phyloP scores from a whole-genome alignment of 2,888 invertebrate genomes.

The Tillus elongatus region DNA sequence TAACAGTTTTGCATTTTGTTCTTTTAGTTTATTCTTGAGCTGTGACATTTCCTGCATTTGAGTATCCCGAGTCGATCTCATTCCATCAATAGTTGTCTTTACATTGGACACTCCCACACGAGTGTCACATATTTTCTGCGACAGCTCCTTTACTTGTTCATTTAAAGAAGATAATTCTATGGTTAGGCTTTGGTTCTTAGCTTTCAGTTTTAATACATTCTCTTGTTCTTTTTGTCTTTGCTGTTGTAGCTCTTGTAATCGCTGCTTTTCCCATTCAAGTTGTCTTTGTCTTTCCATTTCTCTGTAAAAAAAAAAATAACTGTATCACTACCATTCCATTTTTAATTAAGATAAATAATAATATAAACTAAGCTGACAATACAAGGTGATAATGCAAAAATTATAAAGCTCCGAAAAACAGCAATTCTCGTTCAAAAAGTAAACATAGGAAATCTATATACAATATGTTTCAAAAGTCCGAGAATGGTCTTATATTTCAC shows the following conservation, averaged over 20 bases:
- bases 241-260: slow-evolving; percentile 70
- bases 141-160: slow-evolving; percentile 61
- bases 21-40: slow-evolving; percentile 71
- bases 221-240: slow-evolving; percentile 80
- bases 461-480: too few species aligned
- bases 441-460: too few species aligned
- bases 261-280: slow-evolving; percentile 92
- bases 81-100: slow-evolving; percentile 92
- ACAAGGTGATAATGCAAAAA: too few species aligned
- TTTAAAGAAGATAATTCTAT: slow-evolving; percentile 63
- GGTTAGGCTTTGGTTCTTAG: slow-evolving; percentile 72
- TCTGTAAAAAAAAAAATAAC: slow-evolving; percentile 36
- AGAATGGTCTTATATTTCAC: too few species aligned
- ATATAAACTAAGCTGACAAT: background rate
- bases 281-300: slow-evolving; percentile 94
- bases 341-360: slow-evolving; percentile 3
- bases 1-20: slow-evolving; percentile 73
- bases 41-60: slow-evolving; percentile 81
- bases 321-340: background rate
- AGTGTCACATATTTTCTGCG: slow-evolving; percentile 73
- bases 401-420: too few species aligned
- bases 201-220: slow-evolving; percentile 75
- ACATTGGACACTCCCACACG: slow-evolving; percentile 81
- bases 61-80: slow-evolving; percentile 85
- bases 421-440: too few species aligned